These are phyloP conservation scores for Xyrauchen texanus DNA, from an alignment of 2,113 vertebrate genomes.

Conservation along the genomic window DNA sequence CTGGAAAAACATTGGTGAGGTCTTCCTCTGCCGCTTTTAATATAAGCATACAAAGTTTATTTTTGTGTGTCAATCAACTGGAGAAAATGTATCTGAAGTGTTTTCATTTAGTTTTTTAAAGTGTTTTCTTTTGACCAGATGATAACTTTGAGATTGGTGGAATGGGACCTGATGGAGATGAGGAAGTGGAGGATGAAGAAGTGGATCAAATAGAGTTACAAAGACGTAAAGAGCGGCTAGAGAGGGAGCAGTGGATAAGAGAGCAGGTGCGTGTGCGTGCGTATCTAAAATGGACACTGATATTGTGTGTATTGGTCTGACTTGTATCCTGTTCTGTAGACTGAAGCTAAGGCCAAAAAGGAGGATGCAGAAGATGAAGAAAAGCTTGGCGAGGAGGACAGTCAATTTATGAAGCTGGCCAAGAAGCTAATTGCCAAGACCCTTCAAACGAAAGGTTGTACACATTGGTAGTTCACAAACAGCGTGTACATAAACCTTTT, in stretches of 20 bases:
- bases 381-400: constrained; percentile 82
- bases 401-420: constrained; percentile 93
- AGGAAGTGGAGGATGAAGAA: constrained; percentile 82
- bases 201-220: constrained; percentile 82
- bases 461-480: neutral
- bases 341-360: constrained; percentile 75
- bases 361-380: constrained; percentile 75
- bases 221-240: constrained; percentile 88
- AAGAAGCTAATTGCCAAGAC: constrained; percentile 88
- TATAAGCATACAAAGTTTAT: neutral
- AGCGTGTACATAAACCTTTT: too few species aligned
- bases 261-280: constrained; percentile 86
- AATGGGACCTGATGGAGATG: constrained; percentile 73
- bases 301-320: constrained; percentile 22
- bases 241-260: constrained; percentile 91
- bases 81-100: neutral
- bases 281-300: constrained; percentile 49
- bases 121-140: constrained; percentile 53
- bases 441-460: constrained; percentile 81
- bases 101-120: neutral
- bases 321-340: constrained; percentile 58
- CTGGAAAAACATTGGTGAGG: constrained; percentile 92
- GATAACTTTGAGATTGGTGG: constrained; percentile 70
- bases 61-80: neutral
- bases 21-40: neutral